phyloP scores from a whole-genome alignment of 2,113 vertebrate species.

The Phrynocephalus versicolor region DNA sequence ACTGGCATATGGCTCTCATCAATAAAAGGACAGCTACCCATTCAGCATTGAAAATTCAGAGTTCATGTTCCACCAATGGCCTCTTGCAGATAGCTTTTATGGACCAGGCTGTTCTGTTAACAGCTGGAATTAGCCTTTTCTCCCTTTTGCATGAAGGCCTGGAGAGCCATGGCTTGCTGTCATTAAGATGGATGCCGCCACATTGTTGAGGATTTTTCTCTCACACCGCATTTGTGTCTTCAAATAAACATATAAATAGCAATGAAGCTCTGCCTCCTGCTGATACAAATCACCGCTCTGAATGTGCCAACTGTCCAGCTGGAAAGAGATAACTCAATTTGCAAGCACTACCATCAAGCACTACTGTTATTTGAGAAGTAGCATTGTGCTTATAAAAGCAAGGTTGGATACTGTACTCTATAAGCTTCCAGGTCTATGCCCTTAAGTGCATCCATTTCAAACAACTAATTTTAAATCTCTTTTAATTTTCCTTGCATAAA shows the following conservation, averaged over 20 bases:
- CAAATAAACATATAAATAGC: constrained; percentile 38
- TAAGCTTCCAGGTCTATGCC: background rate
- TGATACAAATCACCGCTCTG: background rate
- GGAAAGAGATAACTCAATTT: constrained; percentile 16
- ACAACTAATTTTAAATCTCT: constrained; percentile 36
- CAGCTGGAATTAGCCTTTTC: constrained; percentile 57
- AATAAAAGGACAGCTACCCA: constrained; percentile 46
- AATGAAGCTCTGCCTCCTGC: constrained; percentile 6
- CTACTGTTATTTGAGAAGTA: background rate
- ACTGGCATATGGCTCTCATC: constrained; percentile 22
- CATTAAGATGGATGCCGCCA: constrained; percentile 45
- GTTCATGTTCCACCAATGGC: constrained; percentile 27
- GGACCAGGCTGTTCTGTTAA: constrained; percentile 40
- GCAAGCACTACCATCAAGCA: constrained; percentile 21
- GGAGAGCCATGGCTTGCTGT: constrained; percentile 13
- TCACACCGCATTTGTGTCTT: background rate
- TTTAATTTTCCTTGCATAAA: constrained; percentile 21
- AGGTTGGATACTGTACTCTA: rapidly evolving
- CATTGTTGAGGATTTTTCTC: constrained; percentile 21
- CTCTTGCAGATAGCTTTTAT: constrained; percentile 32
- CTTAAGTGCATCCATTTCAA: constrained; percentile 30
- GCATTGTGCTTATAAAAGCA: constrained; percentile 8
- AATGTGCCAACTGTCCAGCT: background rate
- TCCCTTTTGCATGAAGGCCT: constrained; percentile 16
- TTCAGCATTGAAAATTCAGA: constrained; percentile 29